Base-by-base conservation (phyloP, 1,140 invertebrate genomes). In the Drosophila oshimai region DNA sequence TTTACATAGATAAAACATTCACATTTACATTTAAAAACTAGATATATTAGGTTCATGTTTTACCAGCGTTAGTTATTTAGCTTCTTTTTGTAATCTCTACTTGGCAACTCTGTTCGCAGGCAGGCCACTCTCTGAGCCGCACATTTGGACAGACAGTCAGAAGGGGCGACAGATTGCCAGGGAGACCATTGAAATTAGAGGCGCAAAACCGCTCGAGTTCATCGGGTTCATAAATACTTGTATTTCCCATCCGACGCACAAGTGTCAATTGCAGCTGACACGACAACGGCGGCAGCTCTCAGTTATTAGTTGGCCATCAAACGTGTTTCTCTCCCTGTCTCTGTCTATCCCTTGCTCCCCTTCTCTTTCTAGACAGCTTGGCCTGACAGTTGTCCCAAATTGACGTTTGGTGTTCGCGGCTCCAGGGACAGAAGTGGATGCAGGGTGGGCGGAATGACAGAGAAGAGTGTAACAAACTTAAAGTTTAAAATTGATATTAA, bases 221-320 rank as follows among this genome's bases (percentile, higher is more conserved):
- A 37, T 58, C 54, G 45, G 46, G 50, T 42, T 75, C 42, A 54
- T 73, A 73, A 67, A 86, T 84, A 84, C 60, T 86, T 83, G 72
- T 51, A 60, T 54, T 53, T 46, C 60, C 31, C 33, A 44, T 55
- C 26, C 44, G 53, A 84, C 74, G 71, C 80, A 87, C 80, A 84
- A 84, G 80, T 87, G 80, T 84, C 80, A 84, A 58, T 57, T 72
- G 53, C 77, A 80, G 77, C 77, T 65, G 61, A 76, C 58, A 61
- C 68, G 76, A 55, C 76, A 74, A 9, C 24, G 47, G 42, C 50
- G 49, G 60, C 70, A 45, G 74, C 34, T 36, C 55, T 57, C 65
- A 36, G 61, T 49, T 65, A 65, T 65, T 65, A 65, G 61, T 65
- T 64, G 31, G 57, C 24, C 57, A 64, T 51, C 51, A 57, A 42